These are phyloP conservation scores for Drosophila erecta DNA, from an alignment of 1,140 invertebrate species.

Conservation along the genomic window DNA sequence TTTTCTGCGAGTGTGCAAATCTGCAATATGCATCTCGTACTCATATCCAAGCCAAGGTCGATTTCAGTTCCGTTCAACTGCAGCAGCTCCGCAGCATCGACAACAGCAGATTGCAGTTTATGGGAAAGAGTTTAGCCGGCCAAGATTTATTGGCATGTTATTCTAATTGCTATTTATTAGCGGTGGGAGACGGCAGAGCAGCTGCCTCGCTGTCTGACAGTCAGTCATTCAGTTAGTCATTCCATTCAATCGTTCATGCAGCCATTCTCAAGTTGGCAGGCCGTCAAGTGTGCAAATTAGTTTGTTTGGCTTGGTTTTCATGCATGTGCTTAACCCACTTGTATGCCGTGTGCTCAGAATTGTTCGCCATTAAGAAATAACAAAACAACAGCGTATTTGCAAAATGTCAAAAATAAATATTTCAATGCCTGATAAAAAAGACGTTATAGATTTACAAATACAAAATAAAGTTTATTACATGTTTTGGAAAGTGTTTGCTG, in stretches of 20 bases:
- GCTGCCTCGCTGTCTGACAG: constrained; percentile 21
- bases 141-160: constrained; percentile 77
- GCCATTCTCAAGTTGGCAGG: constrained; percentile 51
- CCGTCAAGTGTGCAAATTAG: constrained; percentile 72
- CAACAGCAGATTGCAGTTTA: constrained; percentile 54
- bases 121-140: constrained; percentile 59
- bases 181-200: constrained; percentile 26
- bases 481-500: neutral
- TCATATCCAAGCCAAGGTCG: constrained; percentile 38
- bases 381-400: constrained; percentile 19
- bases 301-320: constrained; percentile 48
- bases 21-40: constrained; percentile 25
- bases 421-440: neutral
- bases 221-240: constrained; percentile 50
- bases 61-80: constrained; percentile 25
- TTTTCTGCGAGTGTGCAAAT: constrained; percentile 32
- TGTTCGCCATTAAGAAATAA: constrained; percentile 20
- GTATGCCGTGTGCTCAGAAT: constrained; percentile 27
- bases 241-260: constrained; percentile 47
- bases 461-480: neutral
- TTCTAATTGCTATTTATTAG: constrained; percentile 79
- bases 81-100: constrained; percentile 26
- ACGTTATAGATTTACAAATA: too few relatives aligned
- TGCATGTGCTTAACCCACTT: constrained; percentile 75
- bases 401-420: neutral